Percentiles rank a stretch among this genome's conserved stretches.
Conservation (phyloP, 2,888 invertebrate genomes). For the Busseola fusca region DNA sequence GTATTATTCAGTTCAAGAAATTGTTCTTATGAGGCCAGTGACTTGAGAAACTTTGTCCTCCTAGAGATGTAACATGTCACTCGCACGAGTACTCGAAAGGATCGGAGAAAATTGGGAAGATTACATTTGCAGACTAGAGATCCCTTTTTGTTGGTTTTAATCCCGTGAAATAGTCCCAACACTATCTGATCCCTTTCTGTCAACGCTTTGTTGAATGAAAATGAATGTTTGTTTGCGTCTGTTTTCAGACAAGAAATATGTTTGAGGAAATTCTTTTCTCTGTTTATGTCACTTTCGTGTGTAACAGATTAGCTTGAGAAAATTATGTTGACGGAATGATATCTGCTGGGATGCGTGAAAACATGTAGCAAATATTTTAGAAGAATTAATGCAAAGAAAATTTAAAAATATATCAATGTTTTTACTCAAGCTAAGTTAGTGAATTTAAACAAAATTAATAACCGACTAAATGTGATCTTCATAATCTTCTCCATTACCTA, state of each 20-base stretch:
- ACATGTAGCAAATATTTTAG: too few species aligned
- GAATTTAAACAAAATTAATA: not conserved
- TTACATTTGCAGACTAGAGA: constrained; percentile 8
- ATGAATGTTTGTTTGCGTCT: not conserved
- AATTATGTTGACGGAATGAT: not conserved
- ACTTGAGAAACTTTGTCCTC: not conserved
- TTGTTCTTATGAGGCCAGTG: constrained; percentile 4
- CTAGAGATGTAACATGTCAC: not conserved
- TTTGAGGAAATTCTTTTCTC: not conserved
- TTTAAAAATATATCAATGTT: not conserved
- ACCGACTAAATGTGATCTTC: not conserved
- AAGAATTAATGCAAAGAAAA: not conserved
- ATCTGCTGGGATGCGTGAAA: not conserved
- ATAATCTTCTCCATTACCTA: not conserved
- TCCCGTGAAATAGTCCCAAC: constrained; percentile 5
- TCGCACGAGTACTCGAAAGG: not conserved
- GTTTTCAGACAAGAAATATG: not conserved
- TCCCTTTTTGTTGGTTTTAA: not conserved
- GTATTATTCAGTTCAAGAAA: constrained; percentile 7
- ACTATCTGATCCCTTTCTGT: constrained; percentile 1
- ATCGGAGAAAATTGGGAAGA: constrained; percentile 19
- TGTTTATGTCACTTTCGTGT: not conserved
- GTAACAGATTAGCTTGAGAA: not conserved
- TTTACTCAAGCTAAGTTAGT: not conserved
- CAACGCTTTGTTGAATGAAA: not conserved